These are phyloP conservation scores for Brevimyrus niger DNA, from an alignment of 2,113 vertebrate species.

Conservation along the genomic window DNA sequence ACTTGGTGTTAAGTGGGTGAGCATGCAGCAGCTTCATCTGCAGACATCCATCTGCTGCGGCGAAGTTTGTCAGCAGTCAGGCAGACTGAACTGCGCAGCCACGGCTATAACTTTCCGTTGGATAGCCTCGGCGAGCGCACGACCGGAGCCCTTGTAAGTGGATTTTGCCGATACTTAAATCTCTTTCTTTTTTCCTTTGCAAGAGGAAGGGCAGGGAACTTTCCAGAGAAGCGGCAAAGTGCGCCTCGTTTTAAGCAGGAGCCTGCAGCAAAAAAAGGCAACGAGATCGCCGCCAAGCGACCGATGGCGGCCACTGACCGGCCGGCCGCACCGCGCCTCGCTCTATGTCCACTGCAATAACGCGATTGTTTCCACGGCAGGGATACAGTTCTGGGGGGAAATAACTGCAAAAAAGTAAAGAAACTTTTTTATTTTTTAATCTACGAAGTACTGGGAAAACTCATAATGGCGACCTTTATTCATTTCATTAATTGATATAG, in stretches of 20 bases:
- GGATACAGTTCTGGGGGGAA: neutral
- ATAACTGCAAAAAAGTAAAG: neutral
- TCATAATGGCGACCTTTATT: neutral
- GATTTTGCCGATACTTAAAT: neutral
- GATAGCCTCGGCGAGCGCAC: neutral
- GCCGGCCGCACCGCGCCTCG: neutral
- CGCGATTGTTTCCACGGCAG: neutral
- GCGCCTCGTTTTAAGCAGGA: neutral
- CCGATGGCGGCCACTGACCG: neutral
- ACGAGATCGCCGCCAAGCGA: neutral
- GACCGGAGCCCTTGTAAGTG: neutral
- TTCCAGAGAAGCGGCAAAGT: constrained; percentile 54
- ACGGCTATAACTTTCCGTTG: neutral
- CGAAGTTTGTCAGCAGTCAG: neutral
- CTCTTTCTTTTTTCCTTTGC: neutral
- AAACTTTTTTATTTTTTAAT: too few species aligned
- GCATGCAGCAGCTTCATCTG: neutral
- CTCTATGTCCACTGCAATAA: neutral
- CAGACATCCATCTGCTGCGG: neutral
- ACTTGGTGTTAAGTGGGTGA: neutral
- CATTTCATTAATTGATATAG: neutral
- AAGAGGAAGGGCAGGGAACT: constrained; percentile 53
- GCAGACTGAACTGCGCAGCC: neutral
- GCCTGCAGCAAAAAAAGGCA: neutral
- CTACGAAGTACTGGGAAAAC: neutral